Percentiles rank a stretch among this genome's conserved stretches.
Conservation (phyloP, 2,888 invertebrate species). For the Agonum fuliginosum region DNA sequence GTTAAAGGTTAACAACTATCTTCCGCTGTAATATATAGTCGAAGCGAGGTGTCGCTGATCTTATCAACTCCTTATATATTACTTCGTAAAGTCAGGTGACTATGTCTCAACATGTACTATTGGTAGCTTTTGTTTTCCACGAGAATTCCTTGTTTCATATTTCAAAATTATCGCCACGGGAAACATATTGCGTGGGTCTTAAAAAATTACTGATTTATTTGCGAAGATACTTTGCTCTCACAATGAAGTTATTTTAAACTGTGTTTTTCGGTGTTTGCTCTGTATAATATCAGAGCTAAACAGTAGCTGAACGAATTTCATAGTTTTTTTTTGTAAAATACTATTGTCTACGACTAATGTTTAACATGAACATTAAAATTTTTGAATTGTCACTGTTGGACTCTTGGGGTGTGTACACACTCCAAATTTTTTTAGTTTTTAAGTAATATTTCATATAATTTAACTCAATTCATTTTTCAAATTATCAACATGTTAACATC, state of each 20-base stretch:
- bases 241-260: background rate
- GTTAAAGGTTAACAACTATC: slow-evolving; percentile 52
- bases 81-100: slow-evolving; percentile 53
- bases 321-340: too few species aligned
- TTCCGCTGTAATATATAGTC: slow-evolving; percentile 53
- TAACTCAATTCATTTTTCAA: too few species aligned
- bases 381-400: too few species aligned
- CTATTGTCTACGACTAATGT: too few species aligned
- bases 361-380: too few species aligned
- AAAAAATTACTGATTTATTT: slow-evolving; percentile 12
- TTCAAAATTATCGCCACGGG: slow-evolving; percentile 23
- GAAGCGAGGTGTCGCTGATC: slow-evolving; percentile 44
- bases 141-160: slow-evolving; percentile 11
- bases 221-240: background rate
- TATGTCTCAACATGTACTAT: slow-evolving; percentile 38
- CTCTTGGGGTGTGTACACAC: too few species aligned
- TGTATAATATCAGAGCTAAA: too few species aligned
- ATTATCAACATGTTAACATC: too few species aligned
- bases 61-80: slow-evolving; percentile 47
- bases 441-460: too few species aligned
- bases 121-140: slow-evolving; percentile 28
- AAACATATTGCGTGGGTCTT: background rate
- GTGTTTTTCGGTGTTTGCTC: too few species aligned
- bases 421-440: too few species aligned
- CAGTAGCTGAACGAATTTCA: too few species aligned